Percentiles rank a stretch among this genome's conserved stretches.
These are phyloP conservation scores for Sialis fuliginosa DNA, from an alignment of 2,888 invertebrate genomes.

Conservation along the genomic window DNA sequence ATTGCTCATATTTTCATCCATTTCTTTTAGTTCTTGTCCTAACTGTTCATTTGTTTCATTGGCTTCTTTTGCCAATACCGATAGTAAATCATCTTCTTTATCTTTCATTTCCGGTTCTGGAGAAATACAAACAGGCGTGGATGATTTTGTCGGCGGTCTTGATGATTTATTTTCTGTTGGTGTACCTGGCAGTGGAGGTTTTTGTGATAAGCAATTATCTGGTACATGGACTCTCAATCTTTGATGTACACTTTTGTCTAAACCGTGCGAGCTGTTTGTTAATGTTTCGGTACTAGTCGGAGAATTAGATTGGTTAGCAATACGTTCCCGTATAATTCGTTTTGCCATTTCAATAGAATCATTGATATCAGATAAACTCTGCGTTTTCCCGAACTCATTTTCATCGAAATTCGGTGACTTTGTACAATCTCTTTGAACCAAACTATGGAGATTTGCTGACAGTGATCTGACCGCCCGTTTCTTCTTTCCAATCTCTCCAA, in stretches of 20 bases:
- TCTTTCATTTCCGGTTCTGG: slow-evolving; percentile 24
- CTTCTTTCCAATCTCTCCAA: slow-evolving; percentile 37
- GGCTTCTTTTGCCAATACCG: slow-evolving; percentile 57
- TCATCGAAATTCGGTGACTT: slow-evolving; percentile 31
- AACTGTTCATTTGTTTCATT: slow-evolving; percentile 54
- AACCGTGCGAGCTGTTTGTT: slow-evolving; percentile 21
- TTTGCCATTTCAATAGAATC: slow-evolving; percentile 27
- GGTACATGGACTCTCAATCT: slow-evolving; percentile 11
- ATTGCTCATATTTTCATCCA: slow-evolving; percentile 28
- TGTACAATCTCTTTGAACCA: slow-evolving; percentile 44
- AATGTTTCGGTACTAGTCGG: slow-evolving; percentile 20
- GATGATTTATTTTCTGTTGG: slow-evolving; percentile 12
- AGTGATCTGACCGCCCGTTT: slow-evolving; percentile 65
- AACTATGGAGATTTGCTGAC: slow-evolving; percentile 67
- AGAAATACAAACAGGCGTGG: slow-evolving; percentile 8
- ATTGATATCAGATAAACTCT: slow-evolving; percentile 25
- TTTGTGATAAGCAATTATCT: slow-evolving; percentile 15
- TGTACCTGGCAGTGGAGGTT: slow-evolving; percentile 11
- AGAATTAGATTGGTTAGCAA: slow-evolving; percentile 7
- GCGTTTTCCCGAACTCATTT: slow-evolving; percentile 37
- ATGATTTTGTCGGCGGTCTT: slow-evolving; percentile 8
- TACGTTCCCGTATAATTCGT: slow-evolving; percentile 24
- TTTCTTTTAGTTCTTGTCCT: slow-evolving; percentile 35
- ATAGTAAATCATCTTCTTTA: slow-evolving; percentile 50
- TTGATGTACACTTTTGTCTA: slow-evolving; percentile 14